Evolutionary conservation across 2,888 invertebrate species (phyloP).

Genomic region (Cyclophora punctaria): DNA sequence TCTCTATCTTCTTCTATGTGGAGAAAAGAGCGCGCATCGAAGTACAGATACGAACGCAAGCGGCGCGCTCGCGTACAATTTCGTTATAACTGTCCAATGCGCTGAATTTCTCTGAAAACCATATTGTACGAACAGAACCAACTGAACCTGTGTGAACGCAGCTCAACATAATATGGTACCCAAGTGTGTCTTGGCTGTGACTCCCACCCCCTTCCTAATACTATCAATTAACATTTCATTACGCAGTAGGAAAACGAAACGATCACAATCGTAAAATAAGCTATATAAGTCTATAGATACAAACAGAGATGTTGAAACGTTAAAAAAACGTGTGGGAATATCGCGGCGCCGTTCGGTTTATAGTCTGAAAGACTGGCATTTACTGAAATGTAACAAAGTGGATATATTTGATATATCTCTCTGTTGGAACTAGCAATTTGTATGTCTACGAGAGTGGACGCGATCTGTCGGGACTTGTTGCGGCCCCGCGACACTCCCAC

Average conservation of each 20-base stretch:
- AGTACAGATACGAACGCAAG: constrained; percentile 25
- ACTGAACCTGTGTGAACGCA: constrained; percentile 57
- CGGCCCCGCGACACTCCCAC: constrained; percentile 43
- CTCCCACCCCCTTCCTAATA: constrained; percentile 59
- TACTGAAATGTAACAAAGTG: constrained; percentile 26
- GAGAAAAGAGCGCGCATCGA: background rate
- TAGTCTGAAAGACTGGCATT: constrained; percentile 55
- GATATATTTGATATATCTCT: constrained; percentile 61
- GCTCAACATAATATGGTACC: constrained; percentile 49
- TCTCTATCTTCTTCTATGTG: background rate
- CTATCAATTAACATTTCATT: constrained; percentile 66
- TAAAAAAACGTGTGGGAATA: constrained; percentile 42
- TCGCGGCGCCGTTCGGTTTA: constrained; percentile 44
- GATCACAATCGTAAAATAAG: constrained; percentile 71
- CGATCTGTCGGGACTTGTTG: constrained; percentile 31
- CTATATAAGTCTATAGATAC: constrained; percentile 66
- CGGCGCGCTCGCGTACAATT: constrained; percentile 40
- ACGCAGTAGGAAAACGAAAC: constrained; percentile 72
- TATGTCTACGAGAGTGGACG: constrained; percentile 39
- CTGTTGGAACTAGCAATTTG: constrained; percentile 29
- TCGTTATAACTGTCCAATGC: constrained; percentile 60
- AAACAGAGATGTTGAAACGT: constrained; percentile 68
- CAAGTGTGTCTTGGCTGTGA: constrained; percentile 45
- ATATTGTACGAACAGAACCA: constrained; percentile 48
- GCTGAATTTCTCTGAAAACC: constrained; percentile 48